A percentile compares a stretch with the other conserved stretches of the same genome.
phyloP scores from a whole-genome alignment of 2,888 invertebrate species.

The Drosophila nigricruria region DNA sequence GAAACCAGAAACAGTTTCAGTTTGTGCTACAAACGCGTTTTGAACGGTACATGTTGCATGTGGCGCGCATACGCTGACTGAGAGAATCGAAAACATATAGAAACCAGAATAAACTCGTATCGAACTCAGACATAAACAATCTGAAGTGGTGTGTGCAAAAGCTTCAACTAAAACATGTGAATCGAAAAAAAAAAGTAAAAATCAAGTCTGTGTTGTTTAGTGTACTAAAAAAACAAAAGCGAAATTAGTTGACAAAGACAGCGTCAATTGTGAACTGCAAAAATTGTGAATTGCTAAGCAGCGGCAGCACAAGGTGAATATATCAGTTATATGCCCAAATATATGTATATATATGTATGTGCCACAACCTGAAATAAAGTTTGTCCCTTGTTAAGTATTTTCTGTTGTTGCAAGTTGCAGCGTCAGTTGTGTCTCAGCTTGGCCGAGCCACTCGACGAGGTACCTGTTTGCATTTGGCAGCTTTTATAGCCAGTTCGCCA shows the following conservation, averaged over 20 bases:
- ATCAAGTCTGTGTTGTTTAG: conserved; percentile 15
- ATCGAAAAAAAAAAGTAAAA: conserved; percentile 17
- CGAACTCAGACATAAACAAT: conserved; percentile 7
- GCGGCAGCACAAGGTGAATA: conserved; percentile 56
- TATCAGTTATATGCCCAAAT: conserved; percentile 18
- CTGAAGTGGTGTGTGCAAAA: background rate
- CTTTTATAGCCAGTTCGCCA: conserved; percentile 41
- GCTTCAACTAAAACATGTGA: conserved; percentile 14
- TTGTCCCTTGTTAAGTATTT: conserved; percentile 38
- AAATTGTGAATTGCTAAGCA: conserved; percentile 35
- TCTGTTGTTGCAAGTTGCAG: conserved; percentile 36
- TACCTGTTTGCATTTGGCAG: conserved; percentile 60
- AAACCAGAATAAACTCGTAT: conserved; percentile 50
- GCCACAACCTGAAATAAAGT: conserved; percentile 49
- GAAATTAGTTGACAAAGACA: conserved; percentile 13
- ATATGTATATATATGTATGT: conserved; percentile 12
- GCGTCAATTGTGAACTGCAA: conserved; percentile 20
- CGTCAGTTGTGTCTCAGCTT: conserved; percentile 25
- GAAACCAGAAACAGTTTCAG: conserved; percentile 76
- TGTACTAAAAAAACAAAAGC: background rate
- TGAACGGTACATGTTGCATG: conserved; percentile 74
- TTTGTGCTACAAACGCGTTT: conserved; percentile 82
- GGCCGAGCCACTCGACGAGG: conserved; percentile 2
- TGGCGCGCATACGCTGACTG: conserved; percentile 40
- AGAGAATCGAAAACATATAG: background rate